Percentiles rank a stretch among this genome's conserved stretches.
These are phyloP conservation scores for Formica exsecta DNA, from an alignment of 1,140 invertebrate species.

Conservation along the genomic window DNA sequence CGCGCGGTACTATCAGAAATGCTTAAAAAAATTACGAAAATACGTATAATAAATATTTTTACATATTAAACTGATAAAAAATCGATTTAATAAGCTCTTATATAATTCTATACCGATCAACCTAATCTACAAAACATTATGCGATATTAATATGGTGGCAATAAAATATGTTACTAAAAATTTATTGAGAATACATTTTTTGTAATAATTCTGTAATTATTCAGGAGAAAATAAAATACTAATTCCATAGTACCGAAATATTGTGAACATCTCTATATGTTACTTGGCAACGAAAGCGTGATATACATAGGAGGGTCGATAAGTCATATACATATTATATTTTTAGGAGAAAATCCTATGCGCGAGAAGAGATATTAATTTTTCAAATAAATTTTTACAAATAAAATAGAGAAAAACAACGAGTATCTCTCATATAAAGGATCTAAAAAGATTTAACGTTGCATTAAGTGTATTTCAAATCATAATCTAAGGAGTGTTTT, in stretches of 20 bases:
- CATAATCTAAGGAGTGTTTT: slow-evolving; percentile 6
- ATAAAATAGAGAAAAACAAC: neutral
- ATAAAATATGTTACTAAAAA: neutral
- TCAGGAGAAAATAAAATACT: neutral
- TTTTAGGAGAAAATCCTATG: neutral
- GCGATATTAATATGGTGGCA: neutral
- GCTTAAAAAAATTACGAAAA: slow-evolving; percentile 13
- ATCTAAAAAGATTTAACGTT: neutral
- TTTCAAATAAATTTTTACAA: neutral
- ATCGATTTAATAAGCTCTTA: neutral
- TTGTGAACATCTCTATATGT: slow-evolving; percentile 10
- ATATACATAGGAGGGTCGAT: slow-evolving; percentile 41
- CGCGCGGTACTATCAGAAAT: neutral
- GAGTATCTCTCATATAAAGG: no score
- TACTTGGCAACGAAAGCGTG: slow-evolving; percentile 39
- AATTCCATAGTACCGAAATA: neutral
- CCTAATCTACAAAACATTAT: neutral
- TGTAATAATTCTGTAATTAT: neutral
- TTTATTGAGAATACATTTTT: neutral
- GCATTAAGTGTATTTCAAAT: neutral
- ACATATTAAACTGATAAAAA: neutral
- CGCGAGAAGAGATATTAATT: neutral
- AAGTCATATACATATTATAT: neutral
- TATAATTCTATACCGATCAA: neutral
- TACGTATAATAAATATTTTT: neutral